Conservation (phyloP, 2,888 invertebrate genomes). For the Ormia ochracea region DNA sequence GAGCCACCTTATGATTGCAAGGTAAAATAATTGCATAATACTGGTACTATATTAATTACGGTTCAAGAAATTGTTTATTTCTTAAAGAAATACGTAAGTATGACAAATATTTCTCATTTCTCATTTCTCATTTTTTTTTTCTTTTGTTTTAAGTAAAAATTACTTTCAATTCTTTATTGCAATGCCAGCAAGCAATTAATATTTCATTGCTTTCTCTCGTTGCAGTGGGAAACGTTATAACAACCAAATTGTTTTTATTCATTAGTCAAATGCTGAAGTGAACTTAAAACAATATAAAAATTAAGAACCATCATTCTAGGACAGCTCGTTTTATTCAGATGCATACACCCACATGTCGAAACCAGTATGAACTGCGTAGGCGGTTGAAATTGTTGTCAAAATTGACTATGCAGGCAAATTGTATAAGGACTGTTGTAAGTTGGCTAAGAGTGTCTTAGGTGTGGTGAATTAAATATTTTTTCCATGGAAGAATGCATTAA, state of each 20-base stretch:
- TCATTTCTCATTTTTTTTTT: too few species aligned
- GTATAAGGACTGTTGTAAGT: not conserved
- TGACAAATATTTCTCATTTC: too few species aligned
- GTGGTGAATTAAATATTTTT: too few species aligned
- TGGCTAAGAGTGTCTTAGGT: not conserved
- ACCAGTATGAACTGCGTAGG: not conserved
- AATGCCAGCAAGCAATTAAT: not conserved
- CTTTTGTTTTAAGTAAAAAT: not conserved
- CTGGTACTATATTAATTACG: too few species aligned
- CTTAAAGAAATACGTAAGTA: too few species aligned
- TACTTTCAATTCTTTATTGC: not conserved
- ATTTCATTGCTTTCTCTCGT: not conserved
- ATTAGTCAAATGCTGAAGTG: conserved; percentile 36
- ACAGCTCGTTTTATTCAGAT: not conserved
- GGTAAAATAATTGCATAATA: too few species aligned
- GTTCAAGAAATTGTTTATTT: too few species aligned
- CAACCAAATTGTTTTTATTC: conserved; percentile 18
- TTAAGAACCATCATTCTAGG: conserved; percentile 6
- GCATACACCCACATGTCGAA: conserved; percentile 5
- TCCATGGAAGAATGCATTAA: too few species aligned
- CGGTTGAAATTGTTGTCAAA: not conserved
- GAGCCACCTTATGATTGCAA: not conserved
- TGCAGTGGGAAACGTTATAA: not conserved
- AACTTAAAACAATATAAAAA: conserved; percentile 33
- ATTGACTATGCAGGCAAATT: not conserved